phyloP scores from a whole-genome alignment of 1,140 invertebrate genomes.

The Zaprionus lachaisei region DNA sequence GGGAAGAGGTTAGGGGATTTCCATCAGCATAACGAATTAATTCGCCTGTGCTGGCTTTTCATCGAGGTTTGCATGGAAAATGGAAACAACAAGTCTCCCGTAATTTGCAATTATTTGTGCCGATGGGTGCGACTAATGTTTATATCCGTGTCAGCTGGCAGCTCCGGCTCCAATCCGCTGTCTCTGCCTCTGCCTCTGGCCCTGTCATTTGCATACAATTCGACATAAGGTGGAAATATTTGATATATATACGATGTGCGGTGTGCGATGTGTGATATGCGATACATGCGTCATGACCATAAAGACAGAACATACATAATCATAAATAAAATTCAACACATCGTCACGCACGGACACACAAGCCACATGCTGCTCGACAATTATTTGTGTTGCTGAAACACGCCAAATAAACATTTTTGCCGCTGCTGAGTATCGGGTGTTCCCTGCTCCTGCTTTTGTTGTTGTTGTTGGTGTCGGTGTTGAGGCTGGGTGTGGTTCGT shows the following conservation, averaged over 20 bases:
- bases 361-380: constrained; percentile 80
- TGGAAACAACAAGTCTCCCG: constrained; percentile 7
- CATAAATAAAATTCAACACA: constrained; percentile 70
- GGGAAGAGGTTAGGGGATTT: constrained; percentile 53
- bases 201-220: constrained; percentile 40
- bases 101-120: constrained; percentile 39
- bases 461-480: background rate
- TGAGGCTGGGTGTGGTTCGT: constrained; percentile 2
- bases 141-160: constrained; percentile 39
- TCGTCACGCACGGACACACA: constrained; percentile 37
- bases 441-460: background rate
- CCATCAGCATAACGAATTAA: constrained; percentile 48
- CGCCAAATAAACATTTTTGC: constrained; percentile 76
- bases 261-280: constrained; percentile 9
- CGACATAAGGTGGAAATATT: constrained; percentile 52
- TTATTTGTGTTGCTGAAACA: constrained; percentile 81
- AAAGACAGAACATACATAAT: constrained; percentile 62
- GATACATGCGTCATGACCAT: constrained; percentile 39
- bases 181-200: too few species aligned
- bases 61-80: constrained; percentile 1
- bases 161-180: background rate
- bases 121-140: constrained; percentile 33
- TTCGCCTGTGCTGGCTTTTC: background rate
- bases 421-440: constrained; percentile 1
- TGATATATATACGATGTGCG: constrained; percentile 27